phyloP scores from a whole-genome alignment of 2,113 vertebrate species.

The Dasypus novemcinctus region DNA sequence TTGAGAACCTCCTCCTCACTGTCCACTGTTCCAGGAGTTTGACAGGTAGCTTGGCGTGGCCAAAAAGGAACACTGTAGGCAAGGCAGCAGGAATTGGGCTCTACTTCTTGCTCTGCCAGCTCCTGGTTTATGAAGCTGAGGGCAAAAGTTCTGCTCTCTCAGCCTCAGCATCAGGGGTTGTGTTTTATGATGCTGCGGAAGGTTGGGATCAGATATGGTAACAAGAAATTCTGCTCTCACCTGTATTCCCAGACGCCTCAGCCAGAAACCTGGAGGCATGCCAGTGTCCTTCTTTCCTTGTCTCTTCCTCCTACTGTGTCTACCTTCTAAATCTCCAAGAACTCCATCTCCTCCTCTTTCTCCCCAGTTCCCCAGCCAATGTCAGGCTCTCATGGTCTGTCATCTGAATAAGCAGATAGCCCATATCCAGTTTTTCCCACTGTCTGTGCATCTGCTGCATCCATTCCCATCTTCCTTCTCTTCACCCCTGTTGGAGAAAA shows the following conservation, averaged over 20 bases:
- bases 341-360: not conserved
- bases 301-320: not conserved
- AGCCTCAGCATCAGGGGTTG: not conserved
- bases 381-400: not conserved
- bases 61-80: not conserved
- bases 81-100: not conserved
- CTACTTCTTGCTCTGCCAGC: not conserved
- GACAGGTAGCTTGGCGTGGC: not conserved
- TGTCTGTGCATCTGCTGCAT: not conserved
- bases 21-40: not conserved
- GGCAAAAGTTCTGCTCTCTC: not conserved
- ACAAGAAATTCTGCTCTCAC: not conserved
- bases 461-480: not conserved
- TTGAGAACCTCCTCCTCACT: not conserved
- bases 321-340: too few species aligned
- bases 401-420: not conserved
- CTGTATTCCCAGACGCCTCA: not conserved
- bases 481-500: too few species aligned
- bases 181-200: not conserved
- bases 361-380: not conserved
- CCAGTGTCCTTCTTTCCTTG: fast-evolving
- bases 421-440: not conserved
- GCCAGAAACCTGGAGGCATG: not conserved
- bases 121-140: not conserved
- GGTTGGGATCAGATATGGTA: not conserved